Percentiles rank a stretch among this genome's conserved stretches.
These are phyloP conservation scores for Poecilia picta DNA, from an alignment of 2,797 vertebrate species.

Conservation along the genomic window DNA sequence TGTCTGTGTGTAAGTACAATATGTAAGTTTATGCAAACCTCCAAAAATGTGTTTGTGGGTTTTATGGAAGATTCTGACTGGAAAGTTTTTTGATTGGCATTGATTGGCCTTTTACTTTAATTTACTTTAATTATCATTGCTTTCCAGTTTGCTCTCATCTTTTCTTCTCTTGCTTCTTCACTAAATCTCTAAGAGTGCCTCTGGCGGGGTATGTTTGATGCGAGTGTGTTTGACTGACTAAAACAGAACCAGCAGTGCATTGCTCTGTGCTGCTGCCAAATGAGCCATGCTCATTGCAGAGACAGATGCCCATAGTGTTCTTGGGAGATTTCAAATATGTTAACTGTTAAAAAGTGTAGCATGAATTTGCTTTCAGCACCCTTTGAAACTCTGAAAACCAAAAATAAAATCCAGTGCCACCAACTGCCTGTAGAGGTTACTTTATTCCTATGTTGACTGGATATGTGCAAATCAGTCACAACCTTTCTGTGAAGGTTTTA, in stretches of 20 bases:
- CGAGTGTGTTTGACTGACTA: slow-evolving; percentile 69
- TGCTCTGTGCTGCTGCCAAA: slow-evolving; percentile 52
- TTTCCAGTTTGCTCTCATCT: slow-evolving; percentile 42
- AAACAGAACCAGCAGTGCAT: slow-evolving; percentile 71
- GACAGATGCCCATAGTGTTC: slow-evolving; percentile 47
- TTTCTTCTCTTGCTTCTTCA: slow-evolving; percentile 49
- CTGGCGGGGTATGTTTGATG: slow-evolving; percentile 70
- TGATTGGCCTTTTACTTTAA: slow-evolving; percentile 69
- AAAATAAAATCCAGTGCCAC: not conserved
- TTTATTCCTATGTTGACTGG: not conserved
- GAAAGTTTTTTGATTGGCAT: slow-evolving; percentile 70
- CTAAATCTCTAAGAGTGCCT: slow-evolving; percentile 50
- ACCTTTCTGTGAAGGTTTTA: not conserved
- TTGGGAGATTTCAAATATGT: slow-evolving; percentile 16
- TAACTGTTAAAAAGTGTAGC: not conserved
- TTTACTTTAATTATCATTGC: slow-evolving; percentile 23
- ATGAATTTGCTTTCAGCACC: not conserved
- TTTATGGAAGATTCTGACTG: slow-evolving; percentile 65
- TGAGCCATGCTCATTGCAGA: slow-evolving; percentile 19
- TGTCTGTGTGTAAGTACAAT: slow-evolving; percentile 21
- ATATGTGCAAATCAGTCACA: not conserved
- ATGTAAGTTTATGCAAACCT: slow-evolving; percentile 50
- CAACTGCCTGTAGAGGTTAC: not conserved
- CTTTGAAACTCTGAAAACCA: not conserved
- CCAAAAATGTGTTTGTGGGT: slow-evolving; percentile 35